Conservation (phyloP, 1,140 invertebrate genomes). For the Sycophila sp. region DNA sequence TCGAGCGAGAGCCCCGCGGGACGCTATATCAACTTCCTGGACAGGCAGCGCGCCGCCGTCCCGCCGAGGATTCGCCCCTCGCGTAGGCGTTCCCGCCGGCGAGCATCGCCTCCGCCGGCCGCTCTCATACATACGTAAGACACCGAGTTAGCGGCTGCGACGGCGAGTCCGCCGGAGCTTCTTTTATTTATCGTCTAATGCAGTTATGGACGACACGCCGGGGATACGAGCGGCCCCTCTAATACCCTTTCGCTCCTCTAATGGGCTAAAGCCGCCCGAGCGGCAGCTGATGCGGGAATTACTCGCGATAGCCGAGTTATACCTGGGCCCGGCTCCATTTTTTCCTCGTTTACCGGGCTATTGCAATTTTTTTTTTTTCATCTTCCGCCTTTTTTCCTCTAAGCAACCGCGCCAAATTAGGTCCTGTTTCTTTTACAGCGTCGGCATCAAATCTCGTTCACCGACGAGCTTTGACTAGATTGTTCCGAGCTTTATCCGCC, state of each 20-base stretch:
- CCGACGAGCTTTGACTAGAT: too few species aligned
- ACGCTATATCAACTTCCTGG: slow-evolving; percentile 51
- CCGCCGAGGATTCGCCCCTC: slow-evolving; percentile 14
- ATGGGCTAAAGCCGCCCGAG: slow-evolving; percentile 2
- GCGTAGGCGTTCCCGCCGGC: not conserved
- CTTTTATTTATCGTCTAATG: slow-evolving; percentile 50
- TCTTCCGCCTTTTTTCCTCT: not conserved
- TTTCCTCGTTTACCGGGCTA: slow-evolving; percentile 41
- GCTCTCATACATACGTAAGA: slow-evolving; percentile 46
- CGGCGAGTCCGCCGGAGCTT: slow-evolving; percentile 34
- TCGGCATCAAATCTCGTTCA: not conserved
- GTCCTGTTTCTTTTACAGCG: not conserved
- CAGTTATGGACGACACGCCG: slow-evolving; percentile 37
- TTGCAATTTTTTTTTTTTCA: slow-evolving; percentile 18
- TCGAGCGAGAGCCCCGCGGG: slow-evolving; percentile 47
- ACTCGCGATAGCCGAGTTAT: too few species aligned
- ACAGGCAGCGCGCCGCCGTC: slow-evolving; percentile 25
- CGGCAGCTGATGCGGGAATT: not conserved
- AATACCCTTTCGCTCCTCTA: slow-evolving; percentile 15
- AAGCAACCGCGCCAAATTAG: not conserved
- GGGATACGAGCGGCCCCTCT: slow-evolving; percentile 36
- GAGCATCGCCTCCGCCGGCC: not conserved
- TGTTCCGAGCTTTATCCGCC: too few species aligned
- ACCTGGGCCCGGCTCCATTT: not conserved
- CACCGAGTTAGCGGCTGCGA: not conserved